These are phyloP conservation scores for Phymatocera aterrima DNA, from an alignment of 2,888 invertebrate genomes.

Conservation along the genomic window DNA sequence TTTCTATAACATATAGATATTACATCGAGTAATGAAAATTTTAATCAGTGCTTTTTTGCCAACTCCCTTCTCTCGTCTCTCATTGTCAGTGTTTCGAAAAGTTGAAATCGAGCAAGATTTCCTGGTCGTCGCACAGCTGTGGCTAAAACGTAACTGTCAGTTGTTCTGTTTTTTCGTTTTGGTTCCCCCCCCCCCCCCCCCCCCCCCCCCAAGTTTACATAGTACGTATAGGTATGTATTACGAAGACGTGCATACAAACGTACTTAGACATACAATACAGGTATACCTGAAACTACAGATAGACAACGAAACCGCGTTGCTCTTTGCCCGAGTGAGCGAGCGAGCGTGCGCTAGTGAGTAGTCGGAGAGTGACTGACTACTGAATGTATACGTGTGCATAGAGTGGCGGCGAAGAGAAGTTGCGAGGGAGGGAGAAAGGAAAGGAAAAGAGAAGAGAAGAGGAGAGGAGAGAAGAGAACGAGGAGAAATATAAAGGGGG, in stretches of 20 bases:
- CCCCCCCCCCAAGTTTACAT: too few species aligned
- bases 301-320: neutral
- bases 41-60: too few species aligned
- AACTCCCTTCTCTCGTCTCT: conserved; percentile 36
- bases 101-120: neutral
- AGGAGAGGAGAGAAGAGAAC: conserved; percentile 21
- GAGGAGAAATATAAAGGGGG: conserved; percentile 33
- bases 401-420: conserved; percentile 13
- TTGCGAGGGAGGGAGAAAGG: conserved; percentile 17
- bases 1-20: too few species aligned
- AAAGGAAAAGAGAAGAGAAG: conserved; percentile 32
- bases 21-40: too few species aligned
- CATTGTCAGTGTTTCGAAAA: neutral
- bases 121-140: neutral
- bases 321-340: conserved; percentile 28
- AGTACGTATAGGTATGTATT: neutral
- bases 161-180: neutral
- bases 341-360: conserved; percentile 47
- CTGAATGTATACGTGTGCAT: too few species aligned
- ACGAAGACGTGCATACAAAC: too few species aligned
- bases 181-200: too few species aligned
- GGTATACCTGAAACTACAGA: too few species aligned
- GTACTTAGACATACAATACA: too few species aligned
- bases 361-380: too few species aligned
- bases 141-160: conserved; percentile 22